Evolutionary conservation across 2,888 invertebrate genomes (phyloP).

Genomic region (Augiades crinisus): DNA sequence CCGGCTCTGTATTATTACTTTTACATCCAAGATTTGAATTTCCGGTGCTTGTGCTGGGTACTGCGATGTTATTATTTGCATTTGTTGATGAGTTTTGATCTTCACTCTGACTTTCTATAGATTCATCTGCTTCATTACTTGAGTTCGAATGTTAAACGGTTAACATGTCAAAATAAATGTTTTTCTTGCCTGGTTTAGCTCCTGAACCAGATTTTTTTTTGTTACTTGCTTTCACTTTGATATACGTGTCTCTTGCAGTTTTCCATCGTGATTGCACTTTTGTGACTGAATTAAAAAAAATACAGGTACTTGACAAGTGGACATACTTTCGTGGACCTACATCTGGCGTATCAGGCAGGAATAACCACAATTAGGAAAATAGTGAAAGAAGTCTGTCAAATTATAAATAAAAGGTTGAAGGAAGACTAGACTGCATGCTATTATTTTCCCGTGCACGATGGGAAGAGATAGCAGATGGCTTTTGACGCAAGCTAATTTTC

Average conservation of each 20-base stretch:
- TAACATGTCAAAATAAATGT: slow-evolving; percentile 33
- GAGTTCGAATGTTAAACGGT: slow-evolving; percentile 34
- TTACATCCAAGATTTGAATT: too few species aligned
- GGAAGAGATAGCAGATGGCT: slow-evolving; percentile 33
- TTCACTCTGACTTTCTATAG: too few species aligned
- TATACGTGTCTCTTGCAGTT: slow-evolving; percentile 36
- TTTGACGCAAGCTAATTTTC: slow-evolving; percentile 33
- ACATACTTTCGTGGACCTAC: slow-evolving; percentile 36
- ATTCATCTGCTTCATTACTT: slow-evolving; percentile 32
- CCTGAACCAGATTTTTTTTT: slow-evolving; percentile 36
- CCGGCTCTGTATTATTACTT: too few species aligned
- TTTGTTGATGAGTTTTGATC: too few species aligned
- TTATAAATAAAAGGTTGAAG: slow-evolving; percentile 36
- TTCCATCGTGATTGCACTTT: slow-evolving; percentile 33
- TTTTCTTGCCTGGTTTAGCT: slow-evolving; percentile 31
- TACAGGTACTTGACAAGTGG: slow-evolving; percentile 35
- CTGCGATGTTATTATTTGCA: too few species aligned
- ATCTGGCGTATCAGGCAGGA: slow-evolving; percentile 38
- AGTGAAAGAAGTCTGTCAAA: slow-evolving; percentile 37
- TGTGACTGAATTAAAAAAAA: slow-evolving; percentile 25
- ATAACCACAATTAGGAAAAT: slow-evolving; percentile 36
- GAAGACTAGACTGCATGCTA: slow-evolving; percentile 36
- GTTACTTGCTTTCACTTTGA: slow-evolving; percentile 32
- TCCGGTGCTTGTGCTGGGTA: too few species aligned
- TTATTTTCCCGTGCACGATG: slow-evolving; percentile 35